These are phyloP conservation scores for Hypotaenidia philippensis DNA, from an alignment of 2,797 vertebrate genomes.

Conservation along the genomic window DNA sequence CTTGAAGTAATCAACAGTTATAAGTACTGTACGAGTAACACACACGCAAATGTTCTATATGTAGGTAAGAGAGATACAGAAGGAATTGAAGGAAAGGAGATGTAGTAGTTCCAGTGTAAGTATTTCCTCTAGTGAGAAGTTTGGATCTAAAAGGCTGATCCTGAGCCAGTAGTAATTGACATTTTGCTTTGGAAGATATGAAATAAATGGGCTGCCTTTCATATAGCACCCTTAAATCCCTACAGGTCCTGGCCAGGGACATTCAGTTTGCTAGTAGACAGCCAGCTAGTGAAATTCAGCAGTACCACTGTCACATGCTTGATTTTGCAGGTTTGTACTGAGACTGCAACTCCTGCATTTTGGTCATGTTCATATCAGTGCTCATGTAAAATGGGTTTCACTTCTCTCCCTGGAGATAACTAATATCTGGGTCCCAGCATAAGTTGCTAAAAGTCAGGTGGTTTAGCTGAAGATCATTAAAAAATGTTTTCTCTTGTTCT, in stretches of 20 bases:
- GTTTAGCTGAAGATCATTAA: neutral
- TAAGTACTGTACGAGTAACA: neutral
- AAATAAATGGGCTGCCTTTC: neutral
- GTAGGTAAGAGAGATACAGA: neutral
- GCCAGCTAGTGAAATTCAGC: neutral
- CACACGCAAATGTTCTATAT: neutral
- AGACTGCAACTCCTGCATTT: neutral
- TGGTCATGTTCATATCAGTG: neutral
- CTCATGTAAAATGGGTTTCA: neutral
- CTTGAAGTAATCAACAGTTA: conserved; percentile 41
- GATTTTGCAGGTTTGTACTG: neutral
- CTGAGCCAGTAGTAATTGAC: neutral
- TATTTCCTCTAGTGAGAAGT: neutral
- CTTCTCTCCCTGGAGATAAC: neutral
- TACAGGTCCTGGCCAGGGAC: neutral
- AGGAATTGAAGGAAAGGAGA: neutral
- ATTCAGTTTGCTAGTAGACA: neutral
- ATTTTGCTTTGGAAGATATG: neutral
- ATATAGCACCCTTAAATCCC: neutral
- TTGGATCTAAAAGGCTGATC: neutral
- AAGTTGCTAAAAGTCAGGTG: neutral
- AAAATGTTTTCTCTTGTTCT: neutral
- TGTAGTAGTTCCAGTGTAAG: neutral
- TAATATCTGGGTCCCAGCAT: neutral
- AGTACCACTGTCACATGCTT: rapidly evolving